phyloP scores from a whole-genome alignment of 2,888 invertebrate genomes.

The Sesia apiformis region DNA sequence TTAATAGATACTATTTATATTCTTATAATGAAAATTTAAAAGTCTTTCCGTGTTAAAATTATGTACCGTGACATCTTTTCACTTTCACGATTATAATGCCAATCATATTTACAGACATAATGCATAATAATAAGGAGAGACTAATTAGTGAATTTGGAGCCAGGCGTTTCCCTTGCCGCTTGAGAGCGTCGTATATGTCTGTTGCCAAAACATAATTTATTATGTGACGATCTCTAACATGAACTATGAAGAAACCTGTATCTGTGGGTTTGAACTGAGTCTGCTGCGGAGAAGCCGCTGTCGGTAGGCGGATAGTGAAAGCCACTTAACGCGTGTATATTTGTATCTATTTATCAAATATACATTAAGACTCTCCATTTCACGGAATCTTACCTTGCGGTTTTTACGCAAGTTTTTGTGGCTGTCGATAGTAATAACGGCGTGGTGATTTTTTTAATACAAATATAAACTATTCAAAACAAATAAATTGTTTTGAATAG shows the following conservation, averaged over 20 bases:
- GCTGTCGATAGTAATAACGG: too few species aligned
- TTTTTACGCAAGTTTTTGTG: neutral
- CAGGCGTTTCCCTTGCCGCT: too few species aligned
- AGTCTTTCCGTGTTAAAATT: slow-evolving; percentile 60
- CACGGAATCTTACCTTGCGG: slow-evolving; percentile 17
- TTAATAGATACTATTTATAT: too few species aligned
- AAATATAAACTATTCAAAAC: too few species aligned
- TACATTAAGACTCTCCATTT: slow-evolving; percentile 36
- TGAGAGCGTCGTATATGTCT: too few species aligned
- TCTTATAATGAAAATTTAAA: slow-evolving; percentile 19
- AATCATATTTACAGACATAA: slow-evolving; percentile 52
- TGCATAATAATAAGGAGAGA: slow-evolving; percentile 11
- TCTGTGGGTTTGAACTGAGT: neutral
- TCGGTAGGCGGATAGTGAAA: slow-evolving; percentile 52
- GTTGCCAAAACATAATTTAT: neutral
- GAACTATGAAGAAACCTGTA: neutral
- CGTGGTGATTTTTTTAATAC: too few species aligned
- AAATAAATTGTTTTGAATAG: too few species aligned
- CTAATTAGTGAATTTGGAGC: too few species aligned
- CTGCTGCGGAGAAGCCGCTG: slow-evolving; percentile 8
- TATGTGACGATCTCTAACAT: neutral
- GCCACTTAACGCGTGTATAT: slow-evolving; percentile 32
- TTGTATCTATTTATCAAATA: slow-evolving; percentile 32
- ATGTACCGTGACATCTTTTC: slow-evolving; percentile 62
- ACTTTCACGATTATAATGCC: slow-evolving; percentile 62